These are phyloP conservation scores for Callosobruchus maculatus DNA, from an alignment of 2,888 invertebrate species.

Conservation along the genomic window DNA sequence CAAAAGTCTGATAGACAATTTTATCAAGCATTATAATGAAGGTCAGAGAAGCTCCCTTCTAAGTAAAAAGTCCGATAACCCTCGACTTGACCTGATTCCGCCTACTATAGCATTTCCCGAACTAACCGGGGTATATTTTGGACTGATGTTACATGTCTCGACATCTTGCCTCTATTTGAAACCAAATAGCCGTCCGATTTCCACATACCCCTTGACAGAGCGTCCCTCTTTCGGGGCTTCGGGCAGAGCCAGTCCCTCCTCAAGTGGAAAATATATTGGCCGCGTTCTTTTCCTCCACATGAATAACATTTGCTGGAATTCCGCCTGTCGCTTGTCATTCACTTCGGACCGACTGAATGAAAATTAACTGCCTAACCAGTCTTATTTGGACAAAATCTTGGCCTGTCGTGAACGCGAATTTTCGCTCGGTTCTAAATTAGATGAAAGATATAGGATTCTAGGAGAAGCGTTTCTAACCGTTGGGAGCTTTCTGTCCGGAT, in stretches of 20 bases:
- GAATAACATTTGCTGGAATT: not conserved
- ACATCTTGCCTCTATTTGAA: not conserved
- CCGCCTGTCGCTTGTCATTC: not conserved
- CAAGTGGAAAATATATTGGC: not conserved
- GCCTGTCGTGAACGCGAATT: not conserved
- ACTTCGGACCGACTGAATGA: not conserved
- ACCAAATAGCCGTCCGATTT: not conserved
- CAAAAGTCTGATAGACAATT: too few species aligned
- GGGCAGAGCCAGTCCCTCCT: not conserved
- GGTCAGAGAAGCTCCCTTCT: too few species aligned
- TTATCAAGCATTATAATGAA: too few species aligned
- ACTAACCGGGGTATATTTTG: not conserved
- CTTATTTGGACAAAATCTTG: not conserved
- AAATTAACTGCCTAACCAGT: not conserved
- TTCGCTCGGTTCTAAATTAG: not conserved
- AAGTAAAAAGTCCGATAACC: too few species aligned
- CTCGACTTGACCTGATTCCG: not conserved
- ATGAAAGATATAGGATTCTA: not conserved
- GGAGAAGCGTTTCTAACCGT: not conserved
- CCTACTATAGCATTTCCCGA: not conserved
- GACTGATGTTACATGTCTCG: not conserved
- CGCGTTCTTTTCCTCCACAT: not conserved
- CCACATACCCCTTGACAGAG: not conserved
- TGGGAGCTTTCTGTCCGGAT: too few species aligned
- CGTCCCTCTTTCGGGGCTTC: not conserved